Evolutionary conservation across 2,113 vertebrate genomes (phyloP).

Genomic region (Cinclus cinclus): DNA sequence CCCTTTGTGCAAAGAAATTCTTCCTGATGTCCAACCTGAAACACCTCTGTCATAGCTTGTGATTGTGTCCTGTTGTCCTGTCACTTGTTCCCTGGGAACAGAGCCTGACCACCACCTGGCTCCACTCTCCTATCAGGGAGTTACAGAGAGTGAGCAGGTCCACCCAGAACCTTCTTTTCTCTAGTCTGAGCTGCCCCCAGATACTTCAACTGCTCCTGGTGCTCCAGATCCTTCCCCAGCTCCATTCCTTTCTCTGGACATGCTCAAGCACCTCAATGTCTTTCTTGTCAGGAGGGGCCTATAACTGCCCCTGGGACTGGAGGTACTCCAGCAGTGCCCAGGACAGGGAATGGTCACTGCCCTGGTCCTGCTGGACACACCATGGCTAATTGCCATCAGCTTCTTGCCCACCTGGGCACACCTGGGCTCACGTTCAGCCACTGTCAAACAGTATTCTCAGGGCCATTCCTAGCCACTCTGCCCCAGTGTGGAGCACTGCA

Average conservation of each 20-base stretch:
- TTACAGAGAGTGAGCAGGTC: background rate
- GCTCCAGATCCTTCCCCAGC: background rate
- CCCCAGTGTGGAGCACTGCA: background rate
- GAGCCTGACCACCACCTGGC: rapidly evolving
- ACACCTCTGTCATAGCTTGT: background rate
- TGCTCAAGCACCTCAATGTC: background rate
- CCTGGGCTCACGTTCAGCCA: rapidly evolving
- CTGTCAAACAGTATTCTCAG: background rate
- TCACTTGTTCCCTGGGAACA: background rate
- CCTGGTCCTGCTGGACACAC: background rate
- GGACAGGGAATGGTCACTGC: no score
- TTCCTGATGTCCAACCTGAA: background rate
- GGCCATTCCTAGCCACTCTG: background rate
- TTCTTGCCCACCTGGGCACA: background rate
- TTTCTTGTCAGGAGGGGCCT: background rate
- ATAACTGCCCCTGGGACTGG: background rate
- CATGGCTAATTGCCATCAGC: background rate
- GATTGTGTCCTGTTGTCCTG: background rate
- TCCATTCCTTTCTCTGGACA: background rate
- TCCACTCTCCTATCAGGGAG: background rate
- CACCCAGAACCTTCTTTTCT: background rate
- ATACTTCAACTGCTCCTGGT: background rate
- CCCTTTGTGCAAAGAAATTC: background rate
- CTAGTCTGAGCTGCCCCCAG: background rate
- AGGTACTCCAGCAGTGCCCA: background rate